Percentiles rank a stretch among this genome's conserved stretches.
These are phyloP conservation scores for Parauchenoglanis ngamensis DNA, from an alignment of 2,797 vertebrate genomes.

Conservation along the genomic window DNA sequence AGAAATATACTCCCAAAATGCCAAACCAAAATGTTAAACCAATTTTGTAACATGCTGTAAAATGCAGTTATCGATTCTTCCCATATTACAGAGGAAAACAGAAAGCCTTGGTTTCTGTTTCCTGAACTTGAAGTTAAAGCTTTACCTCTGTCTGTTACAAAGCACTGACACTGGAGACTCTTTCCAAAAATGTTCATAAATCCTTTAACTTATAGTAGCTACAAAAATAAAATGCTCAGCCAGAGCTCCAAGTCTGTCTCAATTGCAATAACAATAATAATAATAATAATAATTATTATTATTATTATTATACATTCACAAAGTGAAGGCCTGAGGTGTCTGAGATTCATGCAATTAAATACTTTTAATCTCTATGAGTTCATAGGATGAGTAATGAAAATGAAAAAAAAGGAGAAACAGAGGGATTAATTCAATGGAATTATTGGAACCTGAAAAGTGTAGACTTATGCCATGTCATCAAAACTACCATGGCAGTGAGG, in stretches of 20 bases:
- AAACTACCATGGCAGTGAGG: constrained; percentile 15
- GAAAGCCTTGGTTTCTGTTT: neutral
- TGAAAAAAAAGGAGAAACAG: neutral
- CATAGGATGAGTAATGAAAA: neutral
- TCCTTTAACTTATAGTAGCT: neutral
- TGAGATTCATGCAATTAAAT: constrained; percentile 9
- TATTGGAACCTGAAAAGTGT: constrained; percentile 36
- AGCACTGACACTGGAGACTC: neutral
- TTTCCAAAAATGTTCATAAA: neutral
- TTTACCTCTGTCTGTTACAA: neutral
- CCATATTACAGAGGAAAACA: neutral
- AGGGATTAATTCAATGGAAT: constrained; percentile 48
- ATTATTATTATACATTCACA: neutral
- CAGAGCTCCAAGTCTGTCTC: neutral
- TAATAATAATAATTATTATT: neutral
- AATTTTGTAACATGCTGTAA: neutral
- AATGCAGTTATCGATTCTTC: neutral
- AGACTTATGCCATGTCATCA: constrained; percentile 33
- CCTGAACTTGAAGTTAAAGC: neutral
- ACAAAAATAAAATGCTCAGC: neutral
- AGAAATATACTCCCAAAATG: neutral
- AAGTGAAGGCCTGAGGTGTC: constrained; percentile 6
- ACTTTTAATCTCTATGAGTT: constrained; percentile 3
- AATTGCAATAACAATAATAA: neutral
- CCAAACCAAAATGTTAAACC: neutral